Evolutionary conservation across 2,113 vertebrate genomes (phyloP).

Genomic region (Peucedramus taeniatus): DNA sequence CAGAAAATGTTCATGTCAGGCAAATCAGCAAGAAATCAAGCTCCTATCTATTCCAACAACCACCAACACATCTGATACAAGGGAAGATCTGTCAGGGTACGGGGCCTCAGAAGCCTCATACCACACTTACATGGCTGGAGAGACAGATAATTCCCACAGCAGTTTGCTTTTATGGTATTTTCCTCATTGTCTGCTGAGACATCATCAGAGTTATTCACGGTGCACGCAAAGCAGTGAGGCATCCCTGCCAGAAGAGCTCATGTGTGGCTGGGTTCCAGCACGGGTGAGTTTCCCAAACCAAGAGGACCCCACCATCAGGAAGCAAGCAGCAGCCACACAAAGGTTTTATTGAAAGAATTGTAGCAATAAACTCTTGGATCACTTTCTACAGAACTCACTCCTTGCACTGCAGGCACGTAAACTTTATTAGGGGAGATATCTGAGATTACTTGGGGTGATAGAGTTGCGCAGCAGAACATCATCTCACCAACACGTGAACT

Average conservation of each 20-base stretch:
- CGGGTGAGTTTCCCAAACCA: neutral
- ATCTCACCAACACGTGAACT: accelerated
- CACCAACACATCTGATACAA: neutral
- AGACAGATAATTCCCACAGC: neutral
- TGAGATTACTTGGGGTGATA: neutral
- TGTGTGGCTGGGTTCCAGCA: neutral
- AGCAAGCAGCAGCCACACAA: neutral
- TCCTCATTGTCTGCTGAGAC: neutral
- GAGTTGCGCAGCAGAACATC: neutral
- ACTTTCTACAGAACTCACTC: neutral
- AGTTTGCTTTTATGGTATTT: neutral
- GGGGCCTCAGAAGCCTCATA: neutral
- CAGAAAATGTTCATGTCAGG: neutral
- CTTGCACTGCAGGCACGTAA: neutral
- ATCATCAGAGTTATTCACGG: neutral
- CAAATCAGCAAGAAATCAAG: neutral
- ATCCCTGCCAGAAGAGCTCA: neutral
- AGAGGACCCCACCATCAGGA: neutral
- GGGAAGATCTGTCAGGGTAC: neutral
- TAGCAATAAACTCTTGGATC: neutral
- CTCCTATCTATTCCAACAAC: neutral
- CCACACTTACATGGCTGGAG: neutral
- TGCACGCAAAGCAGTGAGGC: neutral
- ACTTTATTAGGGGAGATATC: neutral
- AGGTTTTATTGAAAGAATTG: neutral